Base-by-base conservation (phyloP, 1,140 invertebrate species). In the Drosophila miranda region DNA sequence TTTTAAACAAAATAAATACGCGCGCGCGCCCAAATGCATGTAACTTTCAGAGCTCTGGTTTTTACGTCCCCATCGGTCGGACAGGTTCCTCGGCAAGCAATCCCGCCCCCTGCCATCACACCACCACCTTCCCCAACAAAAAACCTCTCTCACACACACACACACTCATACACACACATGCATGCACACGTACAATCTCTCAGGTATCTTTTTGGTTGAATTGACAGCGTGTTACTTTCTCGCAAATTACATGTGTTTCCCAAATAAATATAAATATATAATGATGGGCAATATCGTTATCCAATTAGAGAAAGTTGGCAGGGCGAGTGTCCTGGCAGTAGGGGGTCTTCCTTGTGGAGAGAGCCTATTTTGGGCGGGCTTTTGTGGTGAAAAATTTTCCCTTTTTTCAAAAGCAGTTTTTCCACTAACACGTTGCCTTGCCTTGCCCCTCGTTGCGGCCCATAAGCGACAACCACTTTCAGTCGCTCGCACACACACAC, bases 211-310 rank as follows among this genome's bases (percentile, higher is more conserved):
- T 82, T 62, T 76, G 44, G 34, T 66, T 62, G 64, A 83, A 83
- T 72, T 87, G 82, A 88, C 82, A 87, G 82, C 82, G 82, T 87
- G 82, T 87, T 87, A 87, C 82, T 87, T 87, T 87, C 82, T 88
- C 83, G 83, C 78, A 61, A 82, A 88, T 87, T 87, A 87, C 82
- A 87, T 87, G 82, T 87, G 83, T 87, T 87, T 86, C 88, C 41
- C 60, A 70, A 57, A 67, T 72, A 61, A 64, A 30, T n/a, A 28
- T 26, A n/a, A 21, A 41, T 41, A 51, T 42, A 30, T 9, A 16
- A 52, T 19, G 6, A 55, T 38, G 34, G 11, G 11, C 34, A 55
- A 56, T 9, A 19, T 30, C 43, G 42, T 38, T 28, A n/a, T 16
- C 48, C 69, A 38, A 74, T 44, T 19, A 11, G 34, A 42, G 28